Base-by-base conservation (phyloP, 2,797 vertebrate genomes). In the Myotis daubentonii region DNA sequence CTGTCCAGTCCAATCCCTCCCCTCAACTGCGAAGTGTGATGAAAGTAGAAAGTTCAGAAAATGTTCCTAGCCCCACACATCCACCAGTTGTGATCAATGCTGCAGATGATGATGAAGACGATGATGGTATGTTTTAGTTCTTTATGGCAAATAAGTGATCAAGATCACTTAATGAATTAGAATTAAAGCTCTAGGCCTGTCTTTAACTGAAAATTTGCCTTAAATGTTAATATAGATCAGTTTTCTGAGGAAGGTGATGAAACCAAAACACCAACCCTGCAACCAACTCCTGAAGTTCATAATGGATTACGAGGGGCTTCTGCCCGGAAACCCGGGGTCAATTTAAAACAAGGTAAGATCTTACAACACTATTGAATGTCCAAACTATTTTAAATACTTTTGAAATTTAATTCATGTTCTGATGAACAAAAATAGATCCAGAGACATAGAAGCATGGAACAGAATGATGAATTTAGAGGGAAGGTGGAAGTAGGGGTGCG, bases 1-100 rank as follows among this genome's bases (percentile, higher is more conserved):
- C 98, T 0, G 97, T 98, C 0, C 98, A 98, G 19, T 97, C 99
- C 23, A 99, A 98, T 41, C 98, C 99, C 10, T 98, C 98, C 51
- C 99, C 99, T 0, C 99, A 99, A 97, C 98, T 99, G 87, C 97
- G 99, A 97, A 99, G 99, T 0, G 98, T 99, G 92, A 99, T 99
- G 95, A 99, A 99, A 94, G 98, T 99, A 19, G 99, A 99, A 23
- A 98, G 98, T 49, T 99, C 99, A 1, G 99, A 99, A 96, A 99
- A 98, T 0, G 99, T 99, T 1, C 99, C 99, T 0, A 99, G 99
- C 68, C 99, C 99, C 60, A 99, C 99, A 4, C 99, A 99, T 71
- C 99, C 99, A 76, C 99, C 99, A 0, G 99, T 99, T 36, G 99
- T 99, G 16, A 99, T 99, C 91, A 99, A 99, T 70, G 99, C 99